Evolutionary conservation across 1,140 invertebrate genomes (phyloP).

Genomic region (Trachymyrmex cornetzi): DNA sequence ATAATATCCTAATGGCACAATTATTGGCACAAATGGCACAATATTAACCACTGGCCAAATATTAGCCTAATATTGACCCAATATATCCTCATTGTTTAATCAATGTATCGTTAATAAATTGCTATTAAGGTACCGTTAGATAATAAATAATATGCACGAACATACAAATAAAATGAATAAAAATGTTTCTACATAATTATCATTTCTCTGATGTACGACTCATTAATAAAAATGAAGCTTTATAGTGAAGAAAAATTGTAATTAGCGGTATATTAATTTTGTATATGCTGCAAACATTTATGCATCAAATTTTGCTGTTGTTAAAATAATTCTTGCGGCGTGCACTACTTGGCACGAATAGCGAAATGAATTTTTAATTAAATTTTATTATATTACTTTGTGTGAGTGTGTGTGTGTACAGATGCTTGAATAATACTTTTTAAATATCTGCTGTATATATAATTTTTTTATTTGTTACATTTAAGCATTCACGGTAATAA

Average conservation of each 20-base stretch:
- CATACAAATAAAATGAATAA: not conserved
- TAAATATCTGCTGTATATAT: not conserved
- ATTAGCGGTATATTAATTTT: constrained; percentile 9
- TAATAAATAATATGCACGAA: not conserved
- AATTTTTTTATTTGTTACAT: constrained; percentile 15
- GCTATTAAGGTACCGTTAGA: not conserved
- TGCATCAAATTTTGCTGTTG: not conserved
- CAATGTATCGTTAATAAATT: no score
- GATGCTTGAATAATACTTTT: not conserved
- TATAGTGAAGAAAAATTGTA: not conserved
- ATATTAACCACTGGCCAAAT: no score
- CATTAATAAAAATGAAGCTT: not conserved
- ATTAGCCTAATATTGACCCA: no score
- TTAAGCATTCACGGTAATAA: not conserved
- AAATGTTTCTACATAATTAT: not conserved
- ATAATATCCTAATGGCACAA: not conserved
- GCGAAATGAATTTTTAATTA: not conserved
- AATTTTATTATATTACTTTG: not conserved
- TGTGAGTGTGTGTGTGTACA: no score
- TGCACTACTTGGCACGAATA: not conserved
- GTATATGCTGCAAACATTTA: not conserved
- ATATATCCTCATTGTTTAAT: no score
- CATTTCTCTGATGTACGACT: not conserved
- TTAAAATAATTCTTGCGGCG: not conserved
- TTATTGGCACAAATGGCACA: no score